Evolutionary conservation across 2,888 invertebrate genomes (phyloP).

Genomic region (Neuroscelio doddi): DNA sequence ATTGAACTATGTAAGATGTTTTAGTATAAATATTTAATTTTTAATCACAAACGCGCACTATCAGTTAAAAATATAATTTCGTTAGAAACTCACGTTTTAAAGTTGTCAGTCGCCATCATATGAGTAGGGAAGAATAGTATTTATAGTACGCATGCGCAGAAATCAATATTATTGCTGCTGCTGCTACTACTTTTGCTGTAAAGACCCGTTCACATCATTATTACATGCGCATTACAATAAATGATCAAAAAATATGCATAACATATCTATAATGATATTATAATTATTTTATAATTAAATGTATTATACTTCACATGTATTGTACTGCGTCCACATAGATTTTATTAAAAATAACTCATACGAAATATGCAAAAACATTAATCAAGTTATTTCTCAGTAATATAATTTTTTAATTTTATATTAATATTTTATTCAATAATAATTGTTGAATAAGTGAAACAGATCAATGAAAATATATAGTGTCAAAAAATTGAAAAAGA

Average conservation of each 20-base stretch:
- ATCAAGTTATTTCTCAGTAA: too few relatives aligned
- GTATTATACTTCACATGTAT: too few relatives aligned
- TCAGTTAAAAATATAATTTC: constrained; percentile 54
- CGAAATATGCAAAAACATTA: too few relatives aligned
- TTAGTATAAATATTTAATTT: constrained; percentile 42
- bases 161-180: constrained; percentile 50
- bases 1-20: constrained; percentile 23
- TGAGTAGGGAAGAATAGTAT: constrained; percentile 57
- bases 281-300: too few relatives aligned
- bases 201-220: constrained; percentile 49
- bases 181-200: constrained; percentile 53
- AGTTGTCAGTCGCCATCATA: constrained; percentile 70
- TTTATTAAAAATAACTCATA: too few relatives aligned
- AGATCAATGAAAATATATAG: too few relatives aligned
- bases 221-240: constrained; percentile 22
- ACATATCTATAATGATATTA: too few relatives aligned
- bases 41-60: constrained; percentile 35
- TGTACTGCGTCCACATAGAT: too few relatives aligned
- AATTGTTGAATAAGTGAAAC: too few relatives aligned
- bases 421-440: too few relatives aligned
- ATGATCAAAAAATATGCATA: constrained; percentile 30
- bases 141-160: constrained; percentile 60
- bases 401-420: too few relatives aligned
- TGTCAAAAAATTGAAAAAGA: too few relatives aligned
- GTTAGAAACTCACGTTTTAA: constrained; percentile 68